These are phyloP conservation scores for Ophioninae sp. DNA, from an alignment of 2,888 invertebrate species.

Conservation along the genomic window DNA sequence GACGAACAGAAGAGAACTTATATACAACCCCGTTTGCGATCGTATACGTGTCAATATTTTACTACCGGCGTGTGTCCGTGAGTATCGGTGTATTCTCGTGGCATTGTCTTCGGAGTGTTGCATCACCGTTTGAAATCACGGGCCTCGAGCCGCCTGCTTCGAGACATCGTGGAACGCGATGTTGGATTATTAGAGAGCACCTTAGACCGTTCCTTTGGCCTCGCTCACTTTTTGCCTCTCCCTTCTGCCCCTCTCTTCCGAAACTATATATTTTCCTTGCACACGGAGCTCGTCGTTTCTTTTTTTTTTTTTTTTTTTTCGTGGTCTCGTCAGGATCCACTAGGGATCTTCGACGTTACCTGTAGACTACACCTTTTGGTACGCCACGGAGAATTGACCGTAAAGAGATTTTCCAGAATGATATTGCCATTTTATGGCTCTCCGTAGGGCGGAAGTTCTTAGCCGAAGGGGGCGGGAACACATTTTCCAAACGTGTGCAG, in stretches of 20 bases:
- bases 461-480: neutral
- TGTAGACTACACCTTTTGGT: neutral
- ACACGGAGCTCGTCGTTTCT: neutral
- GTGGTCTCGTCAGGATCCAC: neutral
- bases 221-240: conserved; percentile 58
- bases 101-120: conserved; percentile 50
- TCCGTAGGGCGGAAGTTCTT: neutral
- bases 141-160: conserved; percentile 23
- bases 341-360: neutral
- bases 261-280: neutral
- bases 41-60: conserved; percentile 3
- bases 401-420: too few relatives aligned
- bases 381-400: neutral
- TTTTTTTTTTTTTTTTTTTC: neutral
- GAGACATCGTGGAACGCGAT: conserved; percentile 34
- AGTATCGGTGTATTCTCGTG: conserved; percentile 26
- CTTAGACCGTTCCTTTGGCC: conserved; percentile 53
- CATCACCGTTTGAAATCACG: conserved; percentile 53
- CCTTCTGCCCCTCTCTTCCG: conserved; percentile 21
- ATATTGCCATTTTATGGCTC: too few relatives aligned
- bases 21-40: neutral
- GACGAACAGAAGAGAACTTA: neutral
- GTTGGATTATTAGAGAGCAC: conserved; percentile 45
- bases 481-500: neutral
- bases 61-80: neutral